phyloP scores from a whole-genome alignment of 1,140 invertebrate species.

The Polypedilum pembai region DNA sequence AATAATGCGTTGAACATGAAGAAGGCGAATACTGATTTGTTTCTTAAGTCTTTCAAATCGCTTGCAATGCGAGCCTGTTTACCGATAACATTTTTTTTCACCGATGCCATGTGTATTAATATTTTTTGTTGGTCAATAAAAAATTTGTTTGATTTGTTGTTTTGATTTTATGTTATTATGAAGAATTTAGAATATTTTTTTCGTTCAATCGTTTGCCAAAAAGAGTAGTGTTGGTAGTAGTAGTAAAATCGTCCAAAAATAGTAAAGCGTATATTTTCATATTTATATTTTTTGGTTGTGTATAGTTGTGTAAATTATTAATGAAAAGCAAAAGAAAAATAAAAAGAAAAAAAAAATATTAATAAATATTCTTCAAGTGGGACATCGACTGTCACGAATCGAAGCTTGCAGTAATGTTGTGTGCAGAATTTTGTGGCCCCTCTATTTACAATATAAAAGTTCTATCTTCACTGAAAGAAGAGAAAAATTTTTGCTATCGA shows the following conservation, averaged over 20 bases:
- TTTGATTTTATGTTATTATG: no score
- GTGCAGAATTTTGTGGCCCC: background rate
- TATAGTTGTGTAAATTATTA: conserved; percentile 20
- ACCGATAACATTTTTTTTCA: conserved; percentile 15
- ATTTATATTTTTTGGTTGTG: conserved; percentile 2
- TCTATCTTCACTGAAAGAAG: background rate
- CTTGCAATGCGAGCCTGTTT: conserved; percentile 72
- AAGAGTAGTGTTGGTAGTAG: background rate
- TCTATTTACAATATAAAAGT: background rate
- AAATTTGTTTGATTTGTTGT: no score
- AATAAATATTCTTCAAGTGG: conserved; percentile 33
- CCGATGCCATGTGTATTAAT: background rate
- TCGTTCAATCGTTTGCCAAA: background rate
- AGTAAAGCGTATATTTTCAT: background rate
- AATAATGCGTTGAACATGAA: conserved; percentile 99
- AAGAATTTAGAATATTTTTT: background rate
- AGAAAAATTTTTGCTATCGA: background rate
- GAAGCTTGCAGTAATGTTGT: background rate
- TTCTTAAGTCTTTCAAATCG: conserved; percentile 86
- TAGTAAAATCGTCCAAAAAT: background rate
- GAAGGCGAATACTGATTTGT: conserved; percentile 96
- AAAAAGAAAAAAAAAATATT: conserved; percentile 35
- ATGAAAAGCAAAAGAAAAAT: conserved; percentile 31
- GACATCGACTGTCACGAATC: conserved; percentile 21
- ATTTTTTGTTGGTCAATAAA: background rate